Evolutionary conservation across 1,140 invertebrate species (phyloP), one percentile per base, ranked within the genome.

Genomic region (Penaeus japonicus): DNA sequence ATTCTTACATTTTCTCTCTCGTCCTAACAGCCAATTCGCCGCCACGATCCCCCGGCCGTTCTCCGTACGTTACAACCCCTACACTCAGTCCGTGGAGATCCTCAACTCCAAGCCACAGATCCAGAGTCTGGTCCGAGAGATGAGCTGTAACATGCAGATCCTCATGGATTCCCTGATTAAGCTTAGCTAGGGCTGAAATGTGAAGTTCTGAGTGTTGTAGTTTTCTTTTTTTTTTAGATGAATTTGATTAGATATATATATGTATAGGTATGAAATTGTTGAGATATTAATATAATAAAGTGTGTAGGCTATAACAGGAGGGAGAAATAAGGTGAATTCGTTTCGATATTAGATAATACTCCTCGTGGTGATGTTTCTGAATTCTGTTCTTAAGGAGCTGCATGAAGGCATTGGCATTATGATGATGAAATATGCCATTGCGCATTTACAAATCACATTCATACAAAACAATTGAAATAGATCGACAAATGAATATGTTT

Each of bases 51-150:
- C 97, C 0, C 95, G 97, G 81, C 95, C 96, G 57, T 99, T 99
- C 92, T 96, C 96, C 27, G 98, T 99, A 0, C 94, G 97, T 39
- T 99, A 99, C 93, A 99, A 99, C 92, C 94, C 99, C 0, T 99
- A 99, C 92, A 99, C 98, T 0, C 96, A 98, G 92, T 96, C 95
- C 82, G 96, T 99, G 59, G 97, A 98, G 92, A 96, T 99, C 57
- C 94, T 99, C 47, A 96, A 98, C 92, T 97, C 96, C 0, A 96
- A 97, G 92, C 94, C 94, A 12, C 97, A 98, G 93, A 94, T 98
- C 88, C 94, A 96, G 90, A 95, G 95, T 81, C 93, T 98, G 22
- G 94, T 97, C 30, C 93, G 94, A 39, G 96, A 96, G 90, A 95
- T 98, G 4, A 96, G 95, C 90, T 94, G 95, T 91, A 96, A 98